phyloP scores from a whole-genome alignment of 2,797 vertebrate genomes.

The Esox masquinongy region DNA sequence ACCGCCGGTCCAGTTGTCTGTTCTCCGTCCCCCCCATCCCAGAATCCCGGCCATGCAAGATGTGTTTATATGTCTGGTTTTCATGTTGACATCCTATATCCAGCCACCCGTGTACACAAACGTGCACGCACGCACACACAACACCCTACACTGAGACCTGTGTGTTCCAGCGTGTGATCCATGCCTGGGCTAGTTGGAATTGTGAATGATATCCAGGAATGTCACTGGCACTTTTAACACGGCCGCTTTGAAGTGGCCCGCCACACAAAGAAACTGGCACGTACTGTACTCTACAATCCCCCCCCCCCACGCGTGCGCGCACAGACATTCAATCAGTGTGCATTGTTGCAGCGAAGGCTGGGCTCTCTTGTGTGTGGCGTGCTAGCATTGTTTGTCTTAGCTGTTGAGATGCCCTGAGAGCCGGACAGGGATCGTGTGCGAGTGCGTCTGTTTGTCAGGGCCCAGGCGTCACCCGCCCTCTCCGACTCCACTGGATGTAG shows the following conservation, averaged over 20 bases:
- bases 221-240: background rate
- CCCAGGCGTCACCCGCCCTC: background rate
- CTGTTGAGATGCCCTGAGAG: background rate
- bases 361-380: background rate
- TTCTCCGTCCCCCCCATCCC: background rate
- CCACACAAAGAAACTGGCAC: background rate
- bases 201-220: background rate
- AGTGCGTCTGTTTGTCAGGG: background rate
- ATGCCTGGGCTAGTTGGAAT: background rate
- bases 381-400: background rate
- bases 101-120: background rate
- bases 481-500: background rate
- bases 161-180: background rate
- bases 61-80: conserved; percentile 34
- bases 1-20: background rate
- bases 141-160: background rate
- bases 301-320: background rate
- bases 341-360: background rate
- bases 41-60: conserved; percentile 3
- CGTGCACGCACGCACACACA: background rate
- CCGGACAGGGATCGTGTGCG: too few species aligned
- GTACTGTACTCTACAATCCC: conserved; percentile 1
- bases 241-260: background rate
- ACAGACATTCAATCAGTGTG: background rate
- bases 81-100: conserved; percentile 39